Evolutionary conservation across 2,113 vertebrate genomes (phyloP).

Genomic region (Stegostoma tigrinum): DNA sequence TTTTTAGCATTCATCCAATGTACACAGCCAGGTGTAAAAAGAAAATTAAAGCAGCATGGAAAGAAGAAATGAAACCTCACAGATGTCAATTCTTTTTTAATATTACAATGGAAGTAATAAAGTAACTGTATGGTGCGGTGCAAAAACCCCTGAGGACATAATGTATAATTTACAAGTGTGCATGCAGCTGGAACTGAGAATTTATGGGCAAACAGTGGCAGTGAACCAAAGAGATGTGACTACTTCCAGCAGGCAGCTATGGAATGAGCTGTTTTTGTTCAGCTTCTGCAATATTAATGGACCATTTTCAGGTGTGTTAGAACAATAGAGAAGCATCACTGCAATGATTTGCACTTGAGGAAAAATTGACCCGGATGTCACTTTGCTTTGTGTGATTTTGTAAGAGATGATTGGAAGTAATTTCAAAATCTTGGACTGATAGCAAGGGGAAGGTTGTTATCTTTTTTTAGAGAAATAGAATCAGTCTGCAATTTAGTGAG

Average conservation of each 20-base stretch:
- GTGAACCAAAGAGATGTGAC: constrained; percentile 34
- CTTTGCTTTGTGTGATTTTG: not conserved
- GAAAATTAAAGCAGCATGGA: constrained; percentile 37
- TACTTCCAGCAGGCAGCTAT: constrained; percentile 8
- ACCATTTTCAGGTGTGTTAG: not conserved
- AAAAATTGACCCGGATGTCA: not conserved
- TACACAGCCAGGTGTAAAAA: constrained; percentile 5
- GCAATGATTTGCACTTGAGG: not conserved
- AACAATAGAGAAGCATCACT: not conserved
- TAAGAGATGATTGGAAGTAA: not conserved
- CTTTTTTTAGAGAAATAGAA: not conserved
- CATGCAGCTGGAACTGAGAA: constrained; percentile 34
- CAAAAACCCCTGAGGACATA: not conserved
- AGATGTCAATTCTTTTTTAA: constrained; percentile 35
- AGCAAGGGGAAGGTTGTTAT: too few species aligned
- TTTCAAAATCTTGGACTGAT: not conserved
- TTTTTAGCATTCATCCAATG: constrained; percentile 15
- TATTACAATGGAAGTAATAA: constrained; percentile 38
- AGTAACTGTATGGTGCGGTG: constrained; percentile 4
- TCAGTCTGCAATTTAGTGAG: not conserved
- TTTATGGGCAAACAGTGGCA: constrained; percentile 36
- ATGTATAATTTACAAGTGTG: constrained; percentile 38
- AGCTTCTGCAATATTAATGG: not conserved
- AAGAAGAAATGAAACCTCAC: constrained; percentile 27
- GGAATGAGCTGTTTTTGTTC: constrained; percentile 16